Evolutionary conservation across 2,888 invertebrate species (phyloP), one percentile per base, ranked within the genome.

Genomic region (Catocala nupta): DNA sequence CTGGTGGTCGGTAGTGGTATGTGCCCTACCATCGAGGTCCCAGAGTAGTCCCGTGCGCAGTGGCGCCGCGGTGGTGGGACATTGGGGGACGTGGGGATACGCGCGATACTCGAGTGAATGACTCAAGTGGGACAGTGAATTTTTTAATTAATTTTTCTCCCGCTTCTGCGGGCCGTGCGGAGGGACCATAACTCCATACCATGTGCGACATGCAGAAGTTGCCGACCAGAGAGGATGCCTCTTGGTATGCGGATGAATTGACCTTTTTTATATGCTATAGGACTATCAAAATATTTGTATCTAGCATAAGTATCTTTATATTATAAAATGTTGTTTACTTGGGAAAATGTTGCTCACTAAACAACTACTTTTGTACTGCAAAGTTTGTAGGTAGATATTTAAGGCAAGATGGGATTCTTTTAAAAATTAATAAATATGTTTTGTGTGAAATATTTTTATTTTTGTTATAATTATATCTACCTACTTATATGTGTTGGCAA

Each of bases 171-270:
- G 77, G 71, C 78, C 72, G 77, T 73, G 73, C 77, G 75, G 77
- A 81, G 82, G 78, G 70, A 62, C 66, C 50, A 43, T 63, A 55
- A 79, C 42, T 48, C 33, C 9, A 59, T 34, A 55, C 70, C 71
- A 93, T 93, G 93, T 93, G 94, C 74, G 94, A 93, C 83, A 93
- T 93, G 93, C 94, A 93, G 90, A 92, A 93, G 83, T 89, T 93
- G 90, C 91, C 90, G 63, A 80, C 87, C 70, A 89, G 84, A 87
- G 92, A 91, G 68, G 93, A 93, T 87, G 86, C 86, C 81, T 87
- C 91, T 83, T 92, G 93, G 93, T 93, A 93, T 84, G 81, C 68
- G 73, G 74, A 88, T 81, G 75, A 70, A 64, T 71, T 71, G 12
- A 51, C 12, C 8, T 50, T 60, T 50, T 54, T 49, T 11, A 13